Base-by-base conservation (phyloP, 2,797 vertebrate genomes). In the Fratercula arctica region DNA sequence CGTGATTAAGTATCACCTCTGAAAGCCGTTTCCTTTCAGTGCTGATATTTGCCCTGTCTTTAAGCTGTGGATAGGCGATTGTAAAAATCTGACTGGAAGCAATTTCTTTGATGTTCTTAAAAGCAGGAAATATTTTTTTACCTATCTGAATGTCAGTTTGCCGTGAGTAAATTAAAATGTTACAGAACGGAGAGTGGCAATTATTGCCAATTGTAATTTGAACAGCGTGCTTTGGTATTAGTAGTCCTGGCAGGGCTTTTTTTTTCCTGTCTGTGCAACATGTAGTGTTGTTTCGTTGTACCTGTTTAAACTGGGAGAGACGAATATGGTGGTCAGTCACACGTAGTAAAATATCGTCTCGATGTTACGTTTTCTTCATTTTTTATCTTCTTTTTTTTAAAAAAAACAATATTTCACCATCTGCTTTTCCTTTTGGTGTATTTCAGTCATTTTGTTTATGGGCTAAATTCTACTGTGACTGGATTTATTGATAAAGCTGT, bases 141-240 rank as follows among this genome's bases (percentile, higher is more conserved):
- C 67, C 48, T 92, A 51, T 41, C 51, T 92, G 74, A 85, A 84
- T 92, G 72, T 83, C 82, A 92, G 51, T 93, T 96, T 95, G 29
- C 77, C 23, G 3, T 11, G 46, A 85, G 59, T 94, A 96, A 96
- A 94, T 96, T 91, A 94, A 92, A 96, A 90, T 78, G 35, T 87
- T 91, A 64, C 11, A 2, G 72, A 81, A 64, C 0, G 3, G 68
- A 86, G 37, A 70, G 39, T 69, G 59, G 74, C 45, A 87, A 54
- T 96, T 94, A 95, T 66, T 95, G 54, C 51, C 68, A 84, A 9
- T 69, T 92, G 33, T 76, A 78, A 88, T 25, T 63, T 59, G 39
- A 81, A 78, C 73, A 51, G 9, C 16, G 7, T 60, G 33, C 54
- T 94, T 72, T 73, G 19, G 16, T 78, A 89, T 88, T 79, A 68